Conservation (phyloP, 2,797 vertebrate genomes). For the Threskiornis aethiopicus region DNA sequence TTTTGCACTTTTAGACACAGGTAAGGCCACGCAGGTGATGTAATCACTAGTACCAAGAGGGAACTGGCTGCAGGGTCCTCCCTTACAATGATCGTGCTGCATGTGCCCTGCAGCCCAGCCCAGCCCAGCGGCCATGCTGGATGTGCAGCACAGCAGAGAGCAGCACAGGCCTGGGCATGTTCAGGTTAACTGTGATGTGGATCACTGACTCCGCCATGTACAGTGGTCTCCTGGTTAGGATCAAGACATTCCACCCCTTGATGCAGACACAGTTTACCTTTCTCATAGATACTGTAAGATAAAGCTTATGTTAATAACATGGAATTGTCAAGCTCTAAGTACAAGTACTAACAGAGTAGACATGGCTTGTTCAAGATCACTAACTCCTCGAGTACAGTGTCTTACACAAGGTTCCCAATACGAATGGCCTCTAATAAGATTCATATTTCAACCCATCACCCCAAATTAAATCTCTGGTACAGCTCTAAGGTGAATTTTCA, state of each 20-base stretch:
- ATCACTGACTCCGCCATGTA: neutral
- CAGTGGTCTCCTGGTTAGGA: neutral
- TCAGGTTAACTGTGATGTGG: neutral
- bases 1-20: neutral
- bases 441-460: neutral
- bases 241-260: neutral
- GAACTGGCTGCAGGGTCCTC: neutral
- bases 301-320: neutral
- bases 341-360: neutral
- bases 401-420: neutral
- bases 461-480: neutral
- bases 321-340: neutral
- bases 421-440: neutral
- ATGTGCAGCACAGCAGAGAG: no score
- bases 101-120: neutral
- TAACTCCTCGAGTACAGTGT: neutral
- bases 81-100: neutral
- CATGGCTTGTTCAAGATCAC: neutral
- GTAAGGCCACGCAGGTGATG: neutral
- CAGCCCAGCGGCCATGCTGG: neutral
- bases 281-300: neutral
- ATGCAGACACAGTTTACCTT: neutral
- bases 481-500: neutral
- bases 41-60: rapidly evolving
- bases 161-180: neutral